A percentile compares a stretch with the other conserved stretches of the same genome.
phyloP scores from a whole-genome alignment of 2,113 vertebrate species.

The Procavia capensis region DNA sequence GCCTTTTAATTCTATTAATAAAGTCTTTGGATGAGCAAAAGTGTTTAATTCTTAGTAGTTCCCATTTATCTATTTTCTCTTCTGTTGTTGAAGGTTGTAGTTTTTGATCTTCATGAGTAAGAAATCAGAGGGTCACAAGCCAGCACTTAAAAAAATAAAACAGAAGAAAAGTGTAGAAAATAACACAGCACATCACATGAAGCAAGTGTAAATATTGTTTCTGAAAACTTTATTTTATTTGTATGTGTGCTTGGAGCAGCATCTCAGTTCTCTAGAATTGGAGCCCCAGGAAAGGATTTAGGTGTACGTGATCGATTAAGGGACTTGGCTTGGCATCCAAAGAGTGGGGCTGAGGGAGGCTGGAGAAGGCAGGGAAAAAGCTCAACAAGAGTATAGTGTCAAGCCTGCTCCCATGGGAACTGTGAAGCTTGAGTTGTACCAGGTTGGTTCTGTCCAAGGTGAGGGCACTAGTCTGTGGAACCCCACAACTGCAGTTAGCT shows the following conservation, averaged over 20 bases:
- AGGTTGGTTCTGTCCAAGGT: neutral
- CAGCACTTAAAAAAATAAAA: neutral
- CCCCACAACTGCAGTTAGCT: neutral
- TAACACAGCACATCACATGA: neutral
- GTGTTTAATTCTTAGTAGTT: too few species aligned
- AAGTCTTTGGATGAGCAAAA: too few species aligned
- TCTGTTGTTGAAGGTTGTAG: too few species aligned
- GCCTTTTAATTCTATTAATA: too few species aligned
- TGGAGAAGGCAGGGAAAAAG: accelerated
- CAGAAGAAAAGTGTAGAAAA: neutral
- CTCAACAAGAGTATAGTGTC: neutral
- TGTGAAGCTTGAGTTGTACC: neutral
- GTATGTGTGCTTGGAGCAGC: neutral
- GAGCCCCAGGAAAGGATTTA: neutral
- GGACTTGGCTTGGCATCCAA: neutral
- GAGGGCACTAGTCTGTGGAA: neutral
- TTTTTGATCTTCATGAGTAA: too few species aligned
- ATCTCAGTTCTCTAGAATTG: neutral
- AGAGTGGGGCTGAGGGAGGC: neutral
- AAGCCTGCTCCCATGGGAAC: neutral
- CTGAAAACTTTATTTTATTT: neutral
- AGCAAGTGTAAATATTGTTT: neutral
- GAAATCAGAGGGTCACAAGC: neutral
- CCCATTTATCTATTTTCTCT: too few species aligned
- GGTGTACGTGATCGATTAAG: neutral